Evolutionary conservation across 1,140 invertebrate species (phyloP), one percentile per base, ranked within the genome.

Genomic region (Diuraphis noxia): DNA sequence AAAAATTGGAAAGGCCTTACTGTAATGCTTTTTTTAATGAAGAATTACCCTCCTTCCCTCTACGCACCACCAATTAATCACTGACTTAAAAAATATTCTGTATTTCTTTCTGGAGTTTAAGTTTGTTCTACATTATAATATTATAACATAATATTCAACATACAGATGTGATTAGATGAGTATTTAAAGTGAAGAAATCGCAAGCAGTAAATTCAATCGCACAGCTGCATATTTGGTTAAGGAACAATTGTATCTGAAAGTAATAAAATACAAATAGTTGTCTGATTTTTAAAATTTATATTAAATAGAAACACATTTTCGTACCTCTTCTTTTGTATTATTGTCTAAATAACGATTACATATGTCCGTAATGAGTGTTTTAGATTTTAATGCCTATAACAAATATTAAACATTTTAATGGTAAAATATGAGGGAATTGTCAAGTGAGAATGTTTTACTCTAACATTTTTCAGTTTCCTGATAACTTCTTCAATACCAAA

Each of bases 181-280:
- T 84, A 88, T 92, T 91, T 56, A 92, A 72, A 25, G 91, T 92
- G 82, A 92, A 92, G n/a, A 92, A 92, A 81, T 92, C 92, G 77
- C 88, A 92, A 90, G 92, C 92, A 25, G 92, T 90, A 87, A 92
- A 92, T 41, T 91, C 92, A 23, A 92, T 92, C 17, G 88, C 41
- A 52, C 63, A 88, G 72, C 56, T 81, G 34, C 43, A 79, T 2
- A 92, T 72, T 91, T 92, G 92, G 43, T 89, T 77, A 9, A 91
- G 77, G 36, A 92, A 92, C 34, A 92, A 36, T n/a, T 85, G 49
- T 46, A 92, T 36, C 92, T 92, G 88, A 52, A 88, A 92, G 56
- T 72, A 40, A n/a, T n/a, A 36, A 86, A 81, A 92, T 87, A 34
- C n/a, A n/a, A n/a, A n/a, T 23, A 43, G 9, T 34, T 34, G 3